Evolutionary conservation across 2,888 invertebrate genomes (phyloP).

Genomic region (Emmelina monodactyla): DNA sequence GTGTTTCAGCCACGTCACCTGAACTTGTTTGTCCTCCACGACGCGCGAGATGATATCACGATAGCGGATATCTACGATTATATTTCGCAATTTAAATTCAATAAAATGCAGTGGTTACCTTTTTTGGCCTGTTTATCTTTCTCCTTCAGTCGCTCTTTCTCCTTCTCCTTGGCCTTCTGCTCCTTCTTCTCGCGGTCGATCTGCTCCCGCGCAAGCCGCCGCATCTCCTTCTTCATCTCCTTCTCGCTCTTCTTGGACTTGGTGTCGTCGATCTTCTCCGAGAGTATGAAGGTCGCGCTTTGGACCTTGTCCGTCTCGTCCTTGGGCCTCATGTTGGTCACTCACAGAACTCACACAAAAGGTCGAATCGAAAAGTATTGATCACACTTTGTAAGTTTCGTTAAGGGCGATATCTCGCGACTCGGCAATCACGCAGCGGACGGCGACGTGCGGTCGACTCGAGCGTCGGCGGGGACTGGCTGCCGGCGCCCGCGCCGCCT

Average conservation of each 20-base stretch:
- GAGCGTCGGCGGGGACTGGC: slow-evolving; percentile 34
- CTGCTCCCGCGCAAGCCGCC: slow-evolving; percentile 56
- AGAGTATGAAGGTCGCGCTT: slow-evolving; percentile 62
- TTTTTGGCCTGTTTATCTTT: slow-evolving; percentile 49
- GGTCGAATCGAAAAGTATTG: slow-evolving; percentile 31
- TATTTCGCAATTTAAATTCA: slow-evolving; percentile 7
- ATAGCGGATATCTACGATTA: slow-evolving; percentile 21
- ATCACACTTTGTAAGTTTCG: slow-evolving; percentile 24
- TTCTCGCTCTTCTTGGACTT: slow-evolving; percentile 55
- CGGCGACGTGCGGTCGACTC: slow-evolving; percentile 18
- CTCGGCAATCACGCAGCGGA: slow-evolving; percentile 10
- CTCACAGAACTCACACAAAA: slow-evolving; percentile 28
- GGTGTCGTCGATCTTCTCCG: slow-evolving; percentile 63
- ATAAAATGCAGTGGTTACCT: slow-evolving; percentile 29
- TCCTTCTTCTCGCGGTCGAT: slow-evolving; percentile 56
- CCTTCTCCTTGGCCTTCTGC: slow-evolving; percentile 60
- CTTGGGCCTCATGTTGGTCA: slow-evolving; percentile 48
- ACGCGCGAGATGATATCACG: slow-evolving; percentile 36
- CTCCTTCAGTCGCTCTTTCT: slow-evolving; percentile 56
- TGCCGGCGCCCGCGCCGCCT: slow-evolving; percentile 14
- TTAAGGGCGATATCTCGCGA: slow-evolving; percentile 18
- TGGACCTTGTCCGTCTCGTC: slow-evolving; percentile 50
- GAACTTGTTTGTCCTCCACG: slow-evolving; percentile 13
- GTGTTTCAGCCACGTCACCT: slow-evolving; percentile 18
- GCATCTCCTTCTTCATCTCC: slow-evolving; percentile 62